Percentiles rank a stretch among this genome's conserved stretches.
Conservation (phyloP, 2,888 invertebrate species). For the Acrobasis consociella region DNA sequence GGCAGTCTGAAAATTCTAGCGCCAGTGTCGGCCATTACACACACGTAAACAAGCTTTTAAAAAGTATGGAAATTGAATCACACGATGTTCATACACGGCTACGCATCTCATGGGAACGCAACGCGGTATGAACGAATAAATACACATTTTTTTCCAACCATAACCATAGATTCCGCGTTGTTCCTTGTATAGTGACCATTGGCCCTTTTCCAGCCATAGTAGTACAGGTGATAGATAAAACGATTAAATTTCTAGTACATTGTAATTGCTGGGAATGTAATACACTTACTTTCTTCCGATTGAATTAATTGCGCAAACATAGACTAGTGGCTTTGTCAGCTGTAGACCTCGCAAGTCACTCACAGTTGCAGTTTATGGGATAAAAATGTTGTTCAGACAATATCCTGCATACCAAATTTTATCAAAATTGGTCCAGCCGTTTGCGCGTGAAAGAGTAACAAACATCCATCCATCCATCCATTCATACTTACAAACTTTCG, state of each 20-base stretch:
- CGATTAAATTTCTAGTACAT: constrained; percentile 7
- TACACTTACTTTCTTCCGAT: not conserved
- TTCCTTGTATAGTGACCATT: constrained; percentile 19
- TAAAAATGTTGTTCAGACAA: no score
- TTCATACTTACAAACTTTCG: no score
- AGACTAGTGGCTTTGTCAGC: no score
- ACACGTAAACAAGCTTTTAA: not conserved
- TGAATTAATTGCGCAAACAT: no score
- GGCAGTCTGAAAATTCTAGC: no score
- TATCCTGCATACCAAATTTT: no score
- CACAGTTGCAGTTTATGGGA: no score
- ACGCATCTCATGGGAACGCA: constrained; percentile 19
- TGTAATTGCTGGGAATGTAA: not conserved
- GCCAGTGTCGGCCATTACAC: no score
- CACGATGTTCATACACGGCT: constrained; percentile 11
- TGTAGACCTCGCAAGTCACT: no score
- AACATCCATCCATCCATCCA: no score
- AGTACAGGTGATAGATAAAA: not conserved
- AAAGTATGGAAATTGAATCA: constrained; percentile 15
- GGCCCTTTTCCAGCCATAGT: constrained; percentile 9
- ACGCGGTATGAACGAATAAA: constrained; percentile 12
- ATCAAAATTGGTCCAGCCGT: no score
- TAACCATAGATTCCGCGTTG: constrained; percentile 12
- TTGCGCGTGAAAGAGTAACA: no score
- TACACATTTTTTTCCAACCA: not conserved